Conservation (phyloP, 2,113 vertebrate genomes). For the Polyodon spathula region DNA sequence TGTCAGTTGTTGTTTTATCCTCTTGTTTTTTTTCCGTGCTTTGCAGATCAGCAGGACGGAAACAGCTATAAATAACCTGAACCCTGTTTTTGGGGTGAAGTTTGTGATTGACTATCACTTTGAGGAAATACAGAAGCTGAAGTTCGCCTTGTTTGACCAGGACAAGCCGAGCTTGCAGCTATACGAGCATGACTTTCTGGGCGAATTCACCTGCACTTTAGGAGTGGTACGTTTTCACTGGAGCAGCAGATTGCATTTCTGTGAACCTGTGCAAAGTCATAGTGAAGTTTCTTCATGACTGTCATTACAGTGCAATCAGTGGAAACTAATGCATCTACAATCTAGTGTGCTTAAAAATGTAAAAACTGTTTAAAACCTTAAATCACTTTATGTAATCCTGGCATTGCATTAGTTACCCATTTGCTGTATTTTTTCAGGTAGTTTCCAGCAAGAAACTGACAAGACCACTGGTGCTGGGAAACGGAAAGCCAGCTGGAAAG, state of each 20-base stretch:
- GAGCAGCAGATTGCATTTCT: background rate
- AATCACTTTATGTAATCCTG: no score
- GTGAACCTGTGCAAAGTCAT: no score
- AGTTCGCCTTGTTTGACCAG: slow-evolving; percentile 92
- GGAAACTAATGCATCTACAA: no score
- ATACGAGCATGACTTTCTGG: slow-evolving; percentile 91
- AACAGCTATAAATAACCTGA: slow-evolving; percentile 89
- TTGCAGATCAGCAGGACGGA: slow-evolving; percentile 83
- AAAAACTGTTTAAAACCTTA: no score
- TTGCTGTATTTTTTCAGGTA: slow-evolving; percentile 53
- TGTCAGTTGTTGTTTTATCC: background rate
- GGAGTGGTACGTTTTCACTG: slow-evolving; percentile 65
- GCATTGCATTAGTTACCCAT: no score
- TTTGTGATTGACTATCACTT: slow-evolving; percentile 91
- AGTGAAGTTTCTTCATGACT: no score
- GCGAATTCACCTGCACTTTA: slow-evolving; percentile 84
- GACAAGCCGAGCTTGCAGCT: slow-evolving; percentile 87
- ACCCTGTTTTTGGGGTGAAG: slow-evolving; percentile 89
- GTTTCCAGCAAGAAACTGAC: slow-evolving; percentile 97
- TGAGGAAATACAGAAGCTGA: slow-evolving; percentile 92
- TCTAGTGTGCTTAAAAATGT: no score
- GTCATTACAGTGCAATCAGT: no score
- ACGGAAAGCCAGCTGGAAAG: slow-evolving; percentile 92
- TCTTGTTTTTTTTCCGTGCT: slow-evolving; percentile 4
- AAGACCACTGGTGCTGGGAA: slow-evolving; percentile 73